phyloP scores from a whole-genome alignment of 2,888 invertebrate species.

The Ophonus ardosiacus region DNA sequence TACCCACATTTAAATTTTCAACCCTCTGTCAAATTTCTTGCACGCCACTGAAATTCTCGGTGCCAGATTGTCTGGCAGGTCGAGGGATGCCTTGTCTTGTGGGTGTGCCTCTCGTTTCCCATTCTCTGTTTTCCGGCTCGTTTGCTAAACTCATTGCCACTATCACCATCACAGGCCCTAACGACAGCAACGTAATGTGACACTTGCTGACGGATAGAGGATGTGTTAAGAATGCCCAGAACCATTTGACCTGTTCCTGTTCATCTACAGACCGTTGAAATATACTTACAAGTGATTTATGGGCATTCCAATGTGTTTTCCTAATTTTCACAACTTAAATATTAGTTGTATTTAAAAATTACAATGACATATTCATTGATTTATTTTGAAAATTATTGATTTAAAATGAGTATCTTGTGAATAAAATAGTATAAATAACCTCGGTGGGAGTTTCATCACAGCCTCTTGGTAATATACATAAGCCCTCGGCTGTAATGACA shows the following conservation, averaged over 20 bases:
- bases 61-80: conserved; percentile 17
- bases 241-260: conserved; percentile 18
- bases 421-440: no score
- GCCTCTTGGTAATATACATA: no score
- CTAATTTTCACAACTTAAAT: neutral
- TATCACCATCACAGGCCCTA: neutral
- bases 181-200: conserved; percentile 20
- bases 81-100: conserved; percentile 15
- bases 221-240: conserved; percentile 11
- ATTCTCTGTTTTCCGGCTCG: conserved; percentile 55
- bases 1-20: neutral
- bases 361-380: neutral
- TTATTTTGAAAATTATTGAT: no score
- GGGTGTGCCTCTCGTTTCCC: conserved; percentile 23
- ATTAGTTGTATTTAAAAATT: neutral
- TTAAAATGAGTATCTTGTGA: no score
- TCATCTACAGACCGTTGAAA: neutral
- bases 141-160: conserved; percentile 57
- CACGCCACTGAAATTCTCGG: conserved; percentile 9
- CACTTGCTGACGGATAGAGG: conserved; percentile 45
- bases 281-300: conserved; percentile 3
- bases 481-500: no score
- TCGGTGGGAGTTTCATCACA: no score
- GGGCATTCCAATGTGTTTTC: neutral
- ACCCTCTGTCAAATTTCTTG: neutral